These are phyloP conservation scores for Sciurus vulgaris DNA, from an alignment of 2,797 vertebrate genomes.

Conservation along the genomic window DNA sequence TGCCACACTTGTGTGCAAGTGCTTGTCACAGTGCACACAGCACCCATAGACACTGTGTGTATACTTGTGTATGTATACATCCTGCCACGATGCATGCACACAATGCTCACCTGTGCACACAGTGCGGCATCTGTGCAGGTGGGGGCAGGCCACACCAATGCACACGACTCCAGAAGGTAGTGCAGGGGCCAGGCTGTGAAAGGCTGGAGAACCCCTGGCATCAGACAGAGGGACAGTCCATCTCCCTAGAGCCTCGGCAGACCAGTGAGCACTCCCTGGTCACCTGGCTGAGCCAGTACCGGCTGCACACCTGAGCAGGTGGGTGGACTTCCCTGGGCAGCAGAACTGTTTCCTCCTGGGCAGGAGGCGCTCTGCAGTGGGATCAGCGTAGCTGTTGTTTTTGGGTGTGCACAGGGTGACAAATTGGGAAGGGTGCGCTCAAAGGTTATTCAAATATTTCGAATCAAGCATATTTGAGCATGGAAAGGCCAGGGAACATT, in stretches of 20 bases:
- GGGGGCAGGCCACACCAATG: neutral
- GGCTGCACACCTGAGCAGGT: neutral
- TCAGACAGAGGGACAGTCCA: too few species aligned
- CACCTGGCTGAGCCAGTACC: fast-evolving
- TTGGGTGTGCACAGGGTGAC: constrained; percentile 52
- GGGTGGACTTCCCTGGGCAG: neutral
- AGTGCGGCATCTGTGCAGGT: too few species aligned
- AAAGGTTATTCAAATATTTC: constrained; percentile 80
- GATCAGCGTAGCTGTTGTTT: neutral
- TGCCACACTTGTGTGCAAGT: fast-evolving
- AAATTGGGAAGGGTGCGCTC: constrained; percentile 26
- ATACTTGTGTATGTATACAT: neutral
- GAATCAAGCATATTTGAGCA: constrained; percentile 70
- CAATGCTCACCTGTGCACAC: fast-evolving
- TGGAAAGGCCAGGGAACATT: constrained; percentile 70
- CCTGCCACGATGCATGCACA: too few species aligned
- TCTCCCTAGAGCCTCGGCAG: neutral
- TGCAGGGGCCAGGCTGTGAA: neutral
- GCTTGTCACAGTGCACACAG: fast-evolving
- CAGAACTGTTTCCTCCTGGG: fast-evolving
- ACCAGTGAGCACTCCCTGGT: neutral
- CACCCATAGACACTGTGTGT: too few species aligned
- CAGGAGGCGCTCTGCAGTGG: fast-evolving
- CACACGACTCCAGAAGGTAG: fast-evolving
- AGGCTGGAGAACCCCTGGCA: neutral